Conservation (phyloP, 2,888 invertebrate species). For the Brachynemurus nebulosus region DNA sequence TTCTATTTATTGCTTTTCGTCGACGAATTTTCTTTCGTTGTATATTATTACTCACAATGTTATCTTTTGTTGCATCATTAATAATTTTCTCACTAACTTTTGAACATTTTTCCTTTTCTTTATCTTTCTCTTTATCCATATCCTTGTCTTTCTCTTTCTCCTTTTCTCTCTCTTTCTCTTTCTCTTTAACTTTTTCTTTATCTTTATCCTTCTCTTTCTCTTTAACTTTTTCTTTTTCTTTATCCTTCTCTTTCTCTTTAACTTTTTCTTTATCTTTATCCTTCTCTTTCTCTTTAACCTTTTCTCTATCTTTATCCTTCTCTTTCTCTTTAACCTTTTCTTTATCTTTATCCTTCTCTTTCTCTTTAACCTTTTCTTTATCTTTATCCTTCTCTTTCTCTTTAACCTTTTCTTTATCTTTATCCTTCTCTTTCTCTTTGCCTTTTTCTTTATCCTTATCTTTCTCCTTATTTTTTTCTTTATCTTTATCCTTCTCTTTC, state of each 20-base stretch:
- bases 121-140: constrained; percentile 3
- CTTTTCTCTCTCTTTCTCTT: constrained; percentile 18
- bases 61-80: constrained; percentile 8
- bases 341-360: constrained; percentile 11
- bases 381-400: constrained; percentile 15
- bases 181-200: neutral
- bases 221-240: neutral
- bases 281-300: neutral
- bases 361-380: constrained; percentile 30
- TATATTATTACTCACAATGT: neutral
- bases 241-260: neutral
- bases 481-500: neutral
- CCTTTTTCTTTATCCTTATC: constrained; percentile 13
- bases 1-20: constrained; percentile 68
- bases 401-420: constrained; percentile 13
- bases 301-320: neutral
- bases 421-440: constrained; percentile 19
- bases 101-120: constrained; percentile 4
- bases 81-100: constrained; percentile 7
- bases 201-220: neutral
- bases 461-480: constrained; percentile 29
- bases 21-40: constrained; percentile 37
- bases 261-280: neutral
- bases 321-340: neutral
- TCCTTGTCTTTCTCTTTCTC: constrained; percentile 24